phyloP scores from a whole-genome alignment of 2,888 invertebrate genomes.

The Melipona bicolor region DNA sequence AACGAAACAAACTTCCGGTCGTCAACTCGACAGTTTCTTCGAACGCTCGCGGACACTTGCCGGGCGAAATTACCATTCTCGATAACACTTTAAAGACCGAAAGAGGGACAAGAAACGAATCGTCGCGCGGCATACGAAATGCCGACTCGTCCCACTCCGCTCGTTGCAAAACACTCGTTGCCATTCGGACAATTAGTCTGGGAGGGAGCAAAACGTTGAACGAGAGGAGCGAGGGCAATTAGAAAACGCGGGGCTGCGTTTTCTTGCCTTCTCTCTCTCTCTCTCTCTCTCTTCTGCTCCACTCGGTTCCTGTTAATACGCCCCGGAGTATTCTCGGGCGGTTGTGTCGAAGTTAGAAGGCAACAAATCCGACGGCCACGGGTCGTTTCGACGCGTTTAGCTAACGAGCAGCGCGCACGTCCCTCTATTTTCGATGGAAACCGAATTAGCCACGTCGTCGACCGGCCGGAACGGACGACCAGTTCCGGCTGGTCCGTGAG shows the following conservation, averaged over 20 bases:
- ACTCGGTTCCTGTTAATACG: constrained; percentile 52
- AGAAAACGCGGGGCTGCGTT: constrained; percentile 14
- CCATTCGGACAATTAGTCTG: constrained; percentile 7
- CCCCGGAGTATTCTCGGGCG: constrained; percentile 56
- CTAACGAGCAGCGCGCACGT: constrained; percentile 64
- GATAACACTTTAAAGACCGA: background rate
- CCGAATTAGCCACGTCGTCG: constrained; percentile 57
- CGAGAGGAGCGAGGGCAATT: constrained; percentile 20
- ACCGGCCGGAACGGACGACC: constrained; percentile 22
- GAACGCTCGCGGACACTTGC: background rate
- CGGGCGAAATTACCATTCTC: background rate
- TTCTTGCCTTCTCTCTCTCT: constrained; percentile 19
- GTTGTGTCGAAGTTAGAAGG: constrained; percentile 59
- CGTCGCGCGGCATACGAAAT: background rate
- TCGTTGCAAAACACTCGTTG: constrained; percentile 4
- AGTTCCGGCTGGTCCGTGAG: constrained; percentile 36
- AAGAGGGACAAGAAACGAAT: background rate
- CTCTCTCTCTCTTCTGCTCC: constrained; percentile 9
- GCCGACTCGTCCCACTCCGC: background rate
- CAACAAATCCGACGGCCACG: constrained; percentile 32
- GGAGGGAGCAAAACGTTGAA: background rate
- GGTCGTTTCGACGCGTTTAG: constrained; percentile 57
- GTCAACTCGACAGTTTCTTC: background rate
- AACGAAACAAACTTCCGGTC: background rate
- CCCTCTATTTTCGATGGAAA: constrained; percentile 67